A percentile compares a stretch with the other conserved stretches of the same genome.
phyloP scores from a whole-genome alignment of 2,113 vertebrate species.

The Meleagris gallopavo region DNA sequence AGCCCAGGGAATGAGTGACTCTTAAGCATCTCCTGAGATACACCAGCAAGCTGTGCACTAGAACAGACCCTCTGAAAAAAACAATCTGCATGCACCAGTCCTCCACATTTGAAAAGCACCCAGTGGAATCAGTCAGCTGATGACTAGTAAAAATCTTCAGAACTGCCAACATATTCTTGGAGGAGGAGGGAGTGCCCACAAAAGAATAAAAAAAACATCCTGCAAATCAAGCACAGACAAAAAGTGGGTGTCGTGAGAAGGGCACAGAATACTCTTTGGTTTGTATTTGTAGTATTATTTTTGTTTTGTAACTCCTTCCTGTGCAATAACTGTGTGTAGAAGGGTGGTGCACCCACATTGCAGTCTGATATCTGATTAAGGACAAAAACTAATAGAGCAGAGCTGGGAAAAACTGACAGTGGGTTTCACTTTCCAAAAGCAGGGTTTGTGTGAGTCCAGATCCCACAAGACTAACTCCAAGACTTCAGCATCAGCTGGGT shows the following conservation, averaged over 20 bases:
- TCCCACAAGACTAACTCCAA: neutral
- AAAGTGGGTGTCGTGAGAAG: neutral
- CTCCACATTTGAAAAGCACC: neutral
- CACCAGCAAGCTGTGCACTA: neutral
- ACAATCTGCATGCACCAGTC: accelerated
- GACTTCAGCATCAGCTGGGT: neutral
- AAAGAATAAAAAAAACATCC: neutral
- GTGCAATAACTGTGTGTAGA: neutral
- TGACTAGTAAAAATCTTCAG: neutral
- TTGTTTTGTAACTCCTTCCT: neutral
- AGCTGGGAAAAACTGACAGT: neutral
- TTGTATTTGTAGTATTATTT: neutral
- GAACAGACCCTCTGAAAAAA: neutral
- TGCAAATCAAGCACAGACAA: neutral
- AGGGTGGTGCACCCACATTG: neutral
- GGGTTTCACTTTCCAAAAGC: neutral
- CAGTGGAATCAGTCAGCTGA: neutral
- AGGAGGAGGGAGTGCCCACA: neutral
- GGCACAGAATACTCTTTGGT: neutral
- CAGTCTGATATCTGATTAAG: neutral
- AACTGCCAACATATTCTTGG: neutral
- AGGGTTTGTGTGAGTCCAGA: neutral
- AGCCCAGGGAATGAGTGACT: neutral
- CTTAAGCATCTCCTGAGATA: accelerated
- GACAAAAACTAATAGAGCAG: neutral